Evolutionary conservation across 2,797 vertebrate species (phyloP).

Genomic region (Argentina silus): DNA sequence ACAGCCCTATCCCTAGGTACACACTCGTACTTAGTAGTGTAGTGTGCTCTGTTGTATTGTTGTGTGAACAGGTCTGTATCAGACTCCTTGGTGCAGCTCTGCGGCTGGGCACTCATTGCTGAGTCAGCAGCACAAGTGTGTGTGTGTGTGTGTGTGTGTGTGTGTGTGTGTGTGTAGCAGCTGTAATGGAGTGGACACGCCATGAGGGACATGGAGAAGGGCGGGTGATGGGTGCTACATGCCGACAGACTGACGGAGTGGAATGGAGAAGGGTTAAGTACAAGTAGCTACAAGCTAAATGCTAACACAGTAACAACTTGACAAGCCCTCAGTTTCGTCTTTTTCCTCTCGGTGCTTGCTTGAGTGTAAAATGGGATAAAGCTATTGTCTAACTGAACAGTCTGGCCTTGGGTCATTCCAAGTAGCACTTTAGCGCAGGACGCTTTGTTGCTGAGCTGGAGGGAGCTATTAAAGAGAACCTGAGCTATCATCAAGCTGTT

Average conservation of each 20-base stretch:
- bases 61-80: neutral
- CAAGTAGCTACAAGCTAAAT: neutral
- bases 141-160: constrained; percentile 18
- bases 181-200: neutral
- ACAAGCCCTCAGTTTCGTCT: constrained; percentile 16
- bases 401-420: neutral
- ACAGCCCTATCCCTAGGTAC: neutral
- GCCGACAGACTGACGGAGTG: neutral
- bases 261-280: neutral
- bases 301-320: constrained; percentile 7
- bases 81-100: neutral
- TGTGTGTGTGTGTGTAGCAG: constrained; percentile 13
- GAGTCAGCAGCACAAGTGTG: neutral
- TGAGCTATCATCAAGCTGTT: constrained; percentile 10
- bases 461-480: neutral
- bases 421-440: neutral
- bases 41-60: neutral
- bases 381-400: neutral
- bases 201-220: neutral
- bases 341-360: neutral
- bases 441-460: neutral
- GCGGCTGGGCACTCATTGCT: neutral
- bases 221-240: neutral
- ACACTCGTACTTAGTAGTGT: neutral
- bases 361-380: neutral